These are phyloP conservation scores for Macrobrachium rosenbergii DNA, from an alignment of 1,140 invertebrate genomes.

Conservation along the genomic window DNA sequence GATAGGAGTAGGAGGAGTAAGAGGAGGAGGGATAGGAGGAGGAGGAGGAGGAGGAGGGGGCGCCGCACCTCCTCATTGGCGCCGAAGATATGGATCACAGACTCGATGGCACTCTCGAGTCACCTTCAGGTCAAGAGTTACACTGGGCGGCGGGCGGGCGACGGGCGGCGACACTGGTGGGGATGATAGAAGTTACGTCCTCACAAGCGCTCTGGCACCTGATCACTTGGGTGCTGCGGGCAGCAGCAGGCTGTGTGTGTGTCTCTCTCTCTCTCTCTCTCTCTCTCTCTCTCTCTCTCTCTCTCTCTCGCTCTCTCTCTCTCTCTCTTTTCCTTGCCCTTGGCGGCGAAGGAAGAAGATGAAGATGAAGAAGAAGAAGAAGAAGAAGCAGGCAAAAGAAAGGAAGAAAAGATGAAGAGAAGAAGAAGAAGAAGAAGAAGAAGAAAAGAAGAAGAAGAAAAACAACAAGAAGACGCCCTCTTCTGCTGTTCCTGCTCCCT, in stretches of 20 bases:
- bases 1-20: conserved; percentile 23
- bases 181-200: conserved; percentile 48
- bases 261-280: no score
- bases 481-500: no score
- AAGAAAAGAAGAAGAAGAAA: no score
- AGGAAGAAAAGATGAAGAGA: no score
- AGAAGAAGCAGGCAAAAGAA: no score
- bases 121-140: conserved; percentile 66
- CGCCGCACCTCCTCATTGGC: conserved; percentile 51
- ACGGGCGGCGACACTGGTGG: not conserved
- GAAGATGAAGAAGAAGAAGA: no score
- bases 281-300: conserved; percentile 13
- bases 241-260: no score
- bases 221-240: conserved; percentile 37
- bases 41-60: not conserved
- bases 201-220: conserved; percentile 55
- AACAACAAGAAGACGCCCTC: no score
- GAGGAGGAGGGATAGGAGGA: not conserved
- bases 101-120: conserved; percentile 63
- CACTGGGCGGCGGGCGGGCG: conserved; percentile 43
- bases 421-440: no score
- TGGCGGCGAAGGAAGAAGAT: conserved; percentile 6
- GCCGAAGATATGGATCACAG: conserved; percentile 64
- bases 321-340: conserved; percentile 36
- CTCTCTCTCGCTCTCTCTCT: not conserved